A percentile compares a stretch with the other conserved stretches of the same genome.
These are phyloP conservation scores for Epirrhoe alternata DNA, from an alignment of 2,888 invertebrate genomes.

Conservation along the genomic window DNA sequence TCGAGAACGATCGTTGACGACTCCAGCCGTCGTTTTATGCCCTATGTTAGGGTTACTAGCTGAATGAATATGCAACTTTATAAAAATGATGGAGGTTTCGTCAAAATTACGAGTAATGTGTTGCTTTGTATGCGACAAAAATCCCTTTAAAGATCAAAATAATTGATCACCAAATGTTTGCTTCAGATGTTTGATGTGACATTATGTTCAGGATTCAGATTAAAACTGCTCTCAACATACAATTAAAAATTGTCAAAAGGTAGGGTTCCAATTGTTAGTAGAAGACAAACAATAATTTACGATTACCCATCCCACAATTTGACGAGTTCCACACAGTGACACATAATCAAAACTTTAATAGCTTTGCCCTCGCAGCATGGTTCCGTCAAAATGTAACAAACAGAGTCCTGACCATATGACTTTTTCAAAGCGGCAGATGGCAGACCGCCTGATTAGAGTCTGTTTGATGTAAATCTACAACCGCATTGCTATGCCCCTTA, in stretches of 20 bases:
- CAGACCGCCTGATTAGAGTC: slow-evolving; percentile 18
- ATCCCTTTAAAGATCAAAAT: too few species aligned
- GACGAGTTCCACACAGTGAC: slow-evolving; percentile 24
- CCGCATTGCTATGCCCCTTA: slow-evolving; percentile 21
- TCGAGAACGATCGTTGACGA: slow-evolving; percentile 64
- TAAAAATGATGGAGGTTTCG: not conserved
- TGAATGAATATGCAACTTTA: not conserved
- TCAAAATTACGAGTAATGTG: not conserved
- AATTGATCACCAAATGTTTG: too few species aligned
- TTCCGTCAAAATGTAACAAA: slow-evolving; percentile 25
- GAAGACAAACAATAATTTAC: slow-evolving; percentile 7
- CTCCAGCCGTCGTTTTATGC: slow-evolving; percentile 61
- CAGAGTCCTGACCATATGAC: slow-evolving; percentile 19
- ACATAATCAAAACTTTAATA: slow-evolving; percentile 36
- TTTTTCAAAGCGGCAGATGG: slow-evolving; percentile 26
- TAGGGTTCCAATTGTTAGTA: not conserved
- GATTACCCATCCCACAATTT: slow-evolving; percentile 14
- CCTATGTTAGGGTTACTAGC: slow-evolving; percentile 39
- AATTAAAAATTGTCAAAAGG: not conserved
- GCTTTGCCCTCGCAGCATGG: slow-evolving; percentile 33
- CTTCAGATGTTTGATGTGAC: too few species aligned
- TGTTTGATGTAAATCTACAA: slow-evolving; percentile 22
- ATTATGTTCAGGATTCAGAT: too few species aligned
- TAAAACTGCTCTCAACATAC: not conserved
- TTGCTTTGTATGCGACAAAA: not conserved